These are phyloP conservation scores for Notodonta ziczac DNA, from an alignment of 2,888 invertebrate species.

Conservation along the genomic window DNA sequence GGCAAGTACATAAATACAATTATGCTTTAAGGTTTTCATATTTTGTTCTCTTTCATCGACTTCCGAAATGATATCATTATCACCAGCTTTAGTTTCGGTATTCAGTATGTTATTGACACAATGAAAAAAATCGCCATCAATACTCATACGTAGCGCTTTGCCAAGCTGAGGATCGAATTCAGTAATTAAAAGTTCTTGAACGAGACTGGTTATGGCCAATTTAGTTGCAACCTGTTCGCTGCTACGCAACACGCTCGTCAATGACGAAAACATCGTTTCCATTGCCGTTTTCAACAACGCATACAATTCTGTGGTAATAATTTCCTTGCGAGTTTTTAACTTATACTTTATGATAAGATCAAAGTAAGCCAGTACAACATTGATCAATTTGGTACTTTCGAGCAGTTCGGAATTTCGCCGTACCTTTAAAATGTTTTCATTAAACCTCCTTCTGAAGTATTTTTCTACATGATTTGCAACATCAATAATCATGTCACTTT, in stretches of 20 bases:
- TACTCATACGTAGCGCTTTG: constrained; percentile 46
- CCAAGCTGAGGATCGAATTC: constrained; percentile 54
- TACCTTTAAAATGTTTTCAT: constrained; percentile 11
- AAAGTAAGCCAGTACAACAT: constrained; percentile 50
- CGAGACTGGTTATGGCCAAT: constrained; percentile 47
- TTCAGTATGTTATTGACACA: constrained; percentile 61
- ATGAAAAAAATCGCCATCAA: constrained; percentile 62
- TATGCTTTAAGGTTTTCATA: constrained; percentile 57
- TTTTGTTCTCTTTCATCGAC: constrained; percentile 64
- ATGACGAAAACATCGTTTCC: constrained; percentile 43
- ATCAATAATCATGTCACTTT: constrained; percentile 46
- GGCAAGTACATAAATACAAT: constrained; percentile 62
- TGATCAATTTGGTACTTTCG: constrained; percentile 50
- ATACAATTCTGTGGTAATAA: constrained; percentile 45
- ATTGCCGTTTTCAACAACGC: constrained; percentile 44
- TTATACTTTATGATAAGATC: constrained; percentile 55
- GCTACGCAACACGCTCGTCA: constrained; percentile 50
- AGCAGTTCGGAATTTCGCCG: constrained; percentile 38
- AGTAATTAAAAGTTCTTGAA: constrained; percentile 51
- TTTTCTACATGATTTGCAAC: constrained; percentile 44
- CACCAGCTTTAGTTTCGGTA: constrained; percentile 48
- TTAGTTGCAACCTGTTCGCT: constrained; percentile 50
- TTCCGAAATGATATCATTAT: constrained; percentile 52
- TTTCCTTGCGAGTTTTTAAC: constrained; percentile 38
- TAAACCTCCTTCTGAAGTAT: constrained; percentile 25